phyloP scores from a whole-genome alignment of 1,140 invertebrate species.

The Tetramorium parvispinum region DNA sequence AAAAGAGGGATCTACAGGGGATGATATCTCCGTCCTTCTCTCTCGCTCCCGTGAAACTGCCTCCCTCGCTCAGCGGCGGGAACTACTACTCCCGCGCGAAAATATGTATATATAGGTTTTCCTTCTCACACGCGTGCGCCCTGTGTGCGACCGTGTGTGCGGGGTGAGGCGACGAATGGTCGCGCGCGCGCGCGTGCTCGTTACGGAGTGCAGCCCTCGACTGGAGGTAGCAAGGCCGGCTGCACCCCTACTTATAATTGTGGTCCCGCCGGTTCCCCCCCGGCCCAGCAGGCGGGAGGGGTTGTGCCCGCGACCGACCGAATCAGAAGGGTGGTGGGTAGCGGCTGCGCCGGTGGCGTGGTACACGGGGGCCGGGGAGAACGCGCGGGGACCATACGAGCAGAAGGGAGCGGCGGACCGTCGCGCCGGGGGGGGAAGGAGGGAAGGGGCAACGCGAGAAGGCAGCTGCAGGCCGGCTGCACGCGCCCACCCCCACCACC shows the following conservation, averaged over 20 bases:
- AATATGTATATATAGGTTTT: neutral
- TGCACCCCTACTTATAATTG: conserved; percentile 86
- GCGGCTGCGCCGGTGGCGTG: conserved; percentile 73
- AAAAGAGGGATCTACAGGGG: conserved; percentile 1
- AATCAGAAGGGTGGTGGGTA: conserved; percentile 72
- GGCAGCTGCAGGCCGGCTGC: conserved; percentile 85
- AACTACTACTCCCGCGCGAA: neutral
- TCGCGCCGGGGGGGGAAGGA: conserved; percentile 19
- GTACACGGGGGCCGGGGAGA: conserved; percentile 57
- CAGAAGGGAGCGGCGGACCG: conserved; percentile 63
- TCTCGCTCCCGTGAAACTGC: neutral
- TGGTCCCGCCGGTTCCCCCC: conserved; percentile 73
- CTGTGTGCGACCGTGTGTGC: neutral
- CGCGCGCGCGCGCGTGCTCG: conserved; percentile 54
- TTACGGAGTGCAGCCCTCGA: conserved; percentile 83
- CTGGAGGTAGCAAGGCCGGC: conserved; percentile 81
- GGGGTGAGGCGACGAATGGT: conserved; percentile 32
- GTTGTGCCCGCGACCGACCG: conserved; percentile 56
- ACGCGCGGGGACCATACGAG: conserved; percentile 22
- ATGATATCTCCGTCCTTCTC: neutral
- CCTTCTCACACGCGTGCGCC: conserved; percentile 52
- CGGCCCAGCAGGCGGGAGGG: conserved; percentile 39
- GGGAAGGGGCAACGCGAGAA: conserved; percentile 70
- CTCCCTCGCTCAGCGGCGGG: neutral
- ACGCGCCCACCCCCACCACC: conserved; percentile 85